These are phyloP conservation scores for Melipona bicolor DNA, from an alignment of 2,888 invertebrate genomes.

Conservation along the genomic window DNA sequence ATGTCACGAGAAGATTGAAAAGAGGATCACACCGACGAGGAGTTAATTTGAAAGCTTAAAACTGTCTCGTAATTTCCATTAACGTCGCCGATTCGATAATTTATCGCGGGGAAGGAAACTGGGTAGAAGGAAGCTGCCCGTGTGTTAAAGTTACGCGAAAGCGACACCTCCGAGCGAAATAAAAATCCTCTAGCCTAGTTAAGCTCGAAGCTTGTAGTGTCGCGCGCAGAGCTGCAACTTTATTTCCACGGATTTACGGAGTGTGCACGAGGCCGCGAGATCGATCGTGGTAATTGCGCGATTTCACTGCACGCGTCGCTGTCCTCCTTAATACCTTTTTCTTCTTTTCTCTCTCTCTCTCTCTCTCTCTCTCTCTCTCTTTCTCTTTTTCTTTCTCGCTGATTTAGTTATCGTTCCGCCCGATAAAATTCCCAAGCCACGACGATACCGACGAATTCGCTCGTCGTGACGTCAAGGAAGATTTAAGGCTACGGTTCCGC, in stretches of 20 bases:
- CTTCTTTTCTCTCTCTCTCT: too few relatives aligned
- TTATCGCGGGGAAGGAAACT: background rate
- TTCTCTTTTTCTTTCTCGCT: background rate
- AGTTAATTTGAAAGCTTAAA: background rate
- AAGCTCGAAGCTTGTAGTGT: background rate
- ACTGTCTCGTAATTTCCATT: constrained; percentile 5
- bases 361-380: too few relatives aligned
- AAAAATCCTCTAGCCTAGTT: background rate
- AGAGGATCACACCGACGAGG: too few relatives aligned
- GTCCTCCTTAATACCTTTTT: constrained; percentile 36
- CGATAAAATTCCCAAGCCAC: constrained; percentile 35
- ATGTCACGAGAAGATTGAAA: too few relatives aligned
- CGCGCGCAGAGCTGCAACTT: background rate
- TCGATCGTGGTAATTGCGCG: constrained; percentile 25
- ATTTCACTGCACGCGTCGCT: constrained; percentile 16
- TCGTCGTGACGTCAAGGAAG: constrained; percentile 28
- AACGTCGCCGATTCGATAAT: background rate
- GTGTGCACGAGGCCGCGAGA: background rate
- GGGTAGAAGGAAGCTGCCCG: too few relatives aligned
- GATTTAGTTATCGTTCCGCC: constrained; percentile 39
- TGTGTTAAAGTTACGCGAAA: background rate
- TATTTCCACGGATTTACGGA: constrained; percentile 37
- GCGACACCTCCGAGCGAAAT: background rate
- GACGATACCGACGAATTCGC: constrained; percentile 11
- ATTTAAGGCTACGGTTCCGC: constrained; percentile 25